Evolutionary conservation across 2,888 invertebrate species (phyloP), one percentile per base, ranked within the genome.

Genomic region (Allophyes oxyacanthae): DNA sequence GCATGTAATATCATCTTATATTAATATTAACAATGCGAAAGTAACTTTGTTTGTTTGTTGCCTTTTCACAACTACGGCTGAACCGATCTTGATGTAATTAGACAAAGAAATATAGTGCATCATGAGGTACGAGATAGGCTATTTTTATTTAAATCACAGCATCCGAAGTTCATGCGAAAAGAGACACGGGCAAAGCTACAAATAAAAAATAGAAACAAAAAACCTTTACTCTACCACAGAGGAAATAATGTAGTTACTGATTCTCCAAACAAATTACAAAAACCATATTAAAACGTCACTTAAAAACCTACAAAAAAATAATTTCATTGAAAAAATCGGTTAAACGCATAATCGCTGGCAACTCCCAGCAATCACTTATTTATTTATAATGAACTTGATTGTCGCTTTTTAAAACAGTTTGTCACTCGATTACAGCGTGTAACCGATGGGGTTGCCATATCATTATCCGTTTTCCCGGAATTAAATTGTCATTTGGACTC

Each of bases 391-490:
- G 68, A 74, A 70, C 75, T 67, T 80, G 83, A 88, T 89, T 87
- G 87, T 87, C 86, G 86, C 89, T 82, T 86, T 86, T 85, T 78
- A 82, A 84, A 89, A 90, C 80, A 88, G 88, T 93, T 93, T 93
- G 93, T 94, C 92, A 92, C 92, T 91, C 86, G 89, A 89, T 90
- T 90, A 89, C 84, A 72, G 83, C 87, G 86, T 87, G 87, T 84
- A 90, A 90, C 78, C 83, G 87, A 75, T 77, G 82, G 85, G 83
- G 87, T 84, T 86, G 85, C 84, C 85, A 83, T 90, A 85, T 89
- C 84, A 92, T 91, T 91, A 91, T 83, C 82, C 77, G 72, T 82
- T 88, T 88, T 86, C 81, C 77, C 81, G 85, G 84, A 90, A 91
- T 91, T 91, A 91, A 84, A 88, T 86, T 85, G 89, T 89, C 90